Percentiles rank a stretch among this genome's conserved stretches.
These are phyloP conservation scores for Phrixothrix hirtus DNA, from an alignment of 2,888 invertebrate species.

Conservation along the genomic window DNA sequence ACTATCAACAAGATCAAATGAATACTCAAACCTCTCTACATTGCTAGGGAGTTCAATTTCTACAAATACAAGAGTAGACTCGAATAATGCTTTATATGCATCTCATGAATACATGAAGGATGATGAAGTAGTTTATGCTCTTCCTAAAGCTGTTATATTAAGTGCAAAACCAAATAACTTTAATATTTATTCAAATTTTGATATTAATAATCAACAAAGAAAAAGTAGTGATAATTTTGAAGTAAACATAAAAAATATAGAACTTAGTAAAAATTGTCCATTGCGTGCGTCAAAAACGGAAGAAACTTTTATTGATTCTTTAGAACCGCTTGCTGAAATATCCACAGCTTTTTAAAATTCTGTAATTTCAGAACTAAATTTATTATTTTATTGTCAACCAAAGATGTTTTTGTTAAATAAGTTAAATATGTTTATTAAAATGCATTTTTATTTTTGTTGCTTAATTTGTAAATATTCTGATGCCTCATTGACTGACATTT, in stretches of 20 bases:
- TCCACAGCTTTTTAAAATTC: slow-evolving; percentile 32
- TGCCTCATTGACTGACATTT: neutral
- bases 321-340: slow-evolving; percentile 39
- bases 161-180: neutral
- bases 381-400: slow-evolving; percentile 4
- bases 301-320: slow-evolving; percentile 45
- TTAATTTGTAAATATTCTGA: neutral
- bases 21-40: neutral
- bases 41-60: neutral
- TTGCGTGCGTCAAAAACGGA: slow-evolving; percentile 18
- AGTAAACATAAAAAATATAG: neutral
- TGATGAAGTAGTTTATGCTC: slow-evolving; percentile 14
- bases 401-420: slow-evolving; percentile 1
- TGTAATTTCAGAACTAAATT: neutral
- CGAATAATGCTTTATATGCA: slow-evolving; percentile 33
- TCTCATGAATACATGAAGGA: slow-evolving; percentile 32
- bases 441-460: too few relatives aligned
- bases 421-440: too few relatives aligned
- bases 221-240: neutral
- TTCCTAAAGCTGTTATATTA: slow-evolving; percentile 8
- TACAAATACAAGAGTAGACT: slow-evolving; percentile 24
- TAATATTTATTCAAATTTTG: slow-evolving; percentile 2
- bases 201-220: neutral
- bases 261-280: neutral
- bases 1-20: slow-evolving; percentile 4